phyloP scores from a whole-genome alignment of 1,140 invertebrate genomes.

The Mizuhopecten yessoensis region DNA sequence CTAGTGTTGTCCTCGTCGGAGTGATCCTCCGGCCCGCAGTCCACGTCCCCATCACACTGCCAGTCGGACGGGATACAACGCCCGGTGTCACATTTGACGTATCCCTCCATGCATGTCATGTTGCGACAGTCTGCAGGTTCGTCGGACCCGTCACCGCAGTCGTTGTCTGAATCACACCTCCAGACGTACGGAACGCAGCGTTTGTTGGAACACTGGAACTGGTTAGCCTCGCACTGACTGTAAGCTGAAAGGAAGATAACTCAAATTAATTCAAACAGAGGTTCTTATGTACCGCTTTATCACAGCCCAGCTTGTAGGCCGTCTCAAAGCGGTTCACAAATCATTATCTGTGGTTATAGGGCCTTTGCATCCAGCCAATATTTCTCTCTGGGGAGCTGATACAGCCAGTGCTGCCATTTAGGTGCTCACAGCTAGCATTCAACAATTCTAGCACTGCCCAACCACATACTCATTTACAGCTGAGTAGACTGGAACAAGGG shows the following conservation, averaged over 20 bases:
- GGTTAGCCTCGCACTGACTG: conserved; percentile 82
- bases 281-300: too few species aligned
- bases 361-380: too few species aligned
- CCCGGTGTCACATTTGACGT: conserved; percentile 72
- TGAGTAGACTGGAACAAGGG: too few species aligned
- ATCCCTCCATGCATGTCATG: conserved; percentile 82
- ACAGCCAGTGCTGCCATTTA: too few species aligned
- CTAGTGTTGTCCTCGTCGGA: conserved; percentile 70
- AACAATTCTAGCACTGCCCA: too few species aligned
- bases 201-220: conserved; percentile 96
- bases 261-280: too few species aligned
- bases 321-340: too few species aligned
- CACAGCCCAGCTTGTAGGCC: too few species aligned
- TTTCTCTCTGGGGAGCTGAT: too few species aligned
- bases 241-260: conserved; percentile 8
- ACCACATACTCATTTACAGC: too few species aligned
- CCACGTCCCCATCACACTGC: conserved; percentile 85
- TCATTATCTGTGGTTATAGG: too few species aligned
- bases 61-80: conserved; percentile 88
- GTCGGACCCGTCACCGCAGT: conserved; percentile 91
- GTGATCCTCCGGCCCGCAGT: conserved; percentile 73
- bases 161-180: conserved; percentile 97
- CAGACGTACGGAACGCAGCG: conserved; percentile 95
- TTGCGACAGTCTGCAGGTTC: conserved; percentile 85
- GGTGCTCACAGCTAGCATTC: too few species aligned